phyloP scores from a whole-genome alignment of 2,797 vertebrate genomes.

The Epinephelus awoara region DNA sequence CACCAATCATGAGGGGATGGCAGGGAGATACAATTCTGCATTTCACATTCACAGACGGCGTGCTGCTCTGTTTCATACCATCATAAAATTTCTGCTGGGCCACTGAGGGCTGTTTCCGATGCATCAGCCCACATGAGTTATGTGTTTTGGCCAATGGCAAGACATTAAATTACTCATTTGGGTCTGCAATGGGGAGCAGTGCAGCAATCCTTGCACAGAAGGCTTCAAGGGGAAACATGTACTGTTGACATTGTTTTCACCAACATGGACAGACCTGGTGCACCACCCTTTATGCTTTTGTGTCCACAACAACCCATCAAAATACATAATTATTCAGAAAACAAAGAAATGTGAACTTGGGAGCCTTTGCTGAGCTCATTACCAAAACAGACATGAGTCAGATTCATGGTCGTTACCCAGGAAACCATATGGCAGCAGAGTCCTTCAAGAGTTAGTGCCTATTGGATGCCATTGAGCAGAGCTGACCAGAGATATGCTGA shows the following conservation, averaged over 20 bases:
- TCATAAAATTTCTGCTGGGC: slow-evolving; percentile 20
- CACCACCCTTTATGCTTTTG: slow-evolving; percentile 8
- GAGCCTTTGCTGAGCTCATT: slow-evolving; percentile 30
- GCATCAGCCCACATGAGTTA: slow-evolving; percentile 37
- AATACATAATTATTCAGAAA: slow-evolving; percentile 25
- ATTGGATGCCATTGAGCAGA: not conserved
- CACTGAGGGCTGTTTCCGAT: slow-evolving; percentile 23
- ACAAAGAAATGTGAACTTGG: slow-evolving; percentile 21
- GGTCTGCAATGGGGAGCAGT: not conserved
- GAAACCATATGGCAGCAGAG: slow-evolving; percentile 50
- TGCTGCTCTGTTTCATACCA: slow-evolving; percentile 26
- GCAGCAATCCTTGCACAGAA: not conserved
- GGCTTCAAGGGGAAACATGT: not conserved
- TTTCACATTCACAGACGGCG: slow-evolving; percentile 2
- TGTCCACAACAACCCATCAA: not conserved
- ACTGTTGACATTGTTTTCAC: not conserved
- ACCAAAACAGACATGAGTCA: slow-evolving; percentile 51
- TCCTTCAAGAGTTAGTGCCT: not conserved
- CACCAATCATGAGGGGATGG: slow-evolving; percentile 1
- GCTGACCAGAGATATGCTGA: slow-evolving; percentile 6
- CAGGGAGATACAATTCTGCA: not conserved
- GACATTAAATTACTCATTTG: slow-evolving; percentile 44
- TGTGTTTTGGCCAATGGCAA: slow-evolving; percentile 34
- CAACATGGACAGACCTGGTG: not conserved
- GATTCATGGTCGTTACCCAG: slow-evolving; percentile 29